phyloP scores from a whole-genome alignment of 2,797 vertebrate genomes.

The Bufotes viridis region DNA sequence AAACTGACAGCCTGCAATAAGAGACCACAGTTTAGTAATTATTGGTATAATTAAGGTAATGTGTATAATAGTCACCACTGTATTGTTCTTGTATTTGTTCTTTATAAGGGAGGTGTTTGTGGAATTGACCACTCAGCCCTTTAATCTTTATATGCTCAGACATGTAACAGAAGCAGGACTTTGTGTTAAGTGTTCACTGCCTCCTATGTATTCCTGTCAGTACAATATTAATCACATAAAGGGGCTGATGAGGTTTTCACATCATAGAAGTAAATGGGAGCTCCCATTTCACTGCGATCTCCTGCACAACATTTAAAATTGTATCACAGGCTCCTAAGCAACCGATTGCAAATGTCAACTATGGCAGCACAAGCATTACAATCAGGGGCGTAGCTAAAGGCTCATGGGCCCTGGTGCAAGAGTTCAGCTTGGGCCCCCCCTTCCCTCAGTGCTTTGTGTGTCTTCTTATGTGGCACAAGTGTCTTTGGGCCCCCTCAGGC shows the following conservation, averaged over 20 bases:
- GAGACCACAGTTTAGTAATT: no score
- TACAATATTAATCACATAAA: no score
- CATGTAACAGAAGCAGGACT: slow-evolving; percentile 18
- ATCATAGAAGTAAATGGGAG: not conserved
- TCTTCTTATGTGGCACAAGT: no score
- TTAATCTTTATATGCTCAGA: not conserved
- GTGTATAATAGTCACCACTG: not conserved
- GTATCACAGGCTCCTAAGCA: not conserved
- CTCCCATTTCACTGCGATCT: not conserved
- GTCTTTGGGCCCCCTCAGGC: no score
- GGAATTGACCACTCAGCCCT: not conserved
- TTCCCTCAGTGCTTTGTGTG: no score
- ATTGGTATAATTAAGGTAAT: not conserved
- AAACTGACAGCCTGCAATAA: no score
- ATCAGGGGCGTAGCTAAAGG: no score
- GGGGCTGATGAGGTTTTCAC: not conserved
- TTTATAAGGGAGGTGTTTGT: not conserved
- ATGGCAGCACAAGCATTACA: not conserved
- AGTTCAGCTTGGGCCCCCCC: no score
- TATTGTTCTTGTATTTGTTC: not conserved
- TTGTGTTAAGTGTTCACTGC: not conserved
- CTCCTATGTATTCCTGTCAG: not conserved
- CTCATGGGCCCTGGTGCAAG: no score
- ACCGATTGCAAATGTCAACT: not conserved
- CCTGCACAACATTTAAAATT: not conserved